phyloP scores from a whole-genome alignment of 2,113 vertebrate genomes.

The Solea solea region DNA sequence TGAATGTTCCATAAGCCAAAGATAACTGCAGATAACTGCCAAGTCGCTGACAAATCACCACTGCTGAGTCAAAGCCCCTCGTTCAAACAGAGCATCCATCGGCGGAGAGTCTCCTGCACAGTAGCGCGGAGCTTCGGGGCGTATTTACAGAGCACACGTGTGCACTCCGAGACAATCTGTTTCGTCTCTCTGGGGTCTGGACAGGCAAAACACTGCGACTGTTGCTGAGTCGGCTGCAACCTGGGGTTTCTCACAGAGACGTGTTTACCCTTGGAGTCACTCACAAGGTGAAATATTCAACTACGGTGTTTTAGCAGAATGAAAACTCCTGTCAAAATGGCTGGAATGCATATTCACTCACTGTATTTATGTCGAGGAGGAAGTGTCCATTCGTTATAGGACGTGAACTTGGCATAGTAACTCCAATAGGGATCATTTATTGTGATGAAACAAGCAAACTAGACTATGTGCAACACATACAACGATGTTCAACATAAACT shows the following conservation, averaged over 20 bases:
- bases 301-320: slow-evolving; percentile 10
- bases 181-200: slow-evolving; percentile 54
- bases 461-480: too few species aligned
- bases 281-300: background rate
- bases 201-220: slow-evolving; percentile 5
- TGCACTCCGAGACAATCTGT: slow-evolving; percentile 44
- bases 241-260: slow-evolving; percentile 26
- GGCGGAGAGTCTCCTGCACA: slow-evolving; percentile 10
- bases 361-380: slow-evolving; percentile 2
- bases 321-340: background rate
- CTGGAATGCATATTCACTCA: background rate
- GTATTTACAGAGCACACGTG: slow-evolving; percentile 28
- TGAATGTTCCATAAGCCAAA: slow-evolving; percentile 16
- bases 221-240: slow-evolving; percentile 2
- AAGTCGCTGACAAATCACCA: slow-evolving; percentile 31
- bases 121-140: slow-evolving; percentile 17
- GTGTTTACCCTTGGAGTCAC: background rate
- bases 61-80: slow-evolving; percentile 5
- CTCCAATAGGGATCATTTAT: too few species aligned
- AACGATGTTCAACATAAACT: too few species aligned
- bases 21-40: slow-evolving; percentile 6
- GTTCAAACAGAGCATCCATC: slow-evolving; percentile 4
- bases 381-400: too few species aligned
- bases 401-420: too few species aligned
- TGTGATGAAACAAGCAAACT: too few species aligned